Base-by-base conservation (phyloP, 2,888 invertebrate species). In the Troides helena region DNA sequence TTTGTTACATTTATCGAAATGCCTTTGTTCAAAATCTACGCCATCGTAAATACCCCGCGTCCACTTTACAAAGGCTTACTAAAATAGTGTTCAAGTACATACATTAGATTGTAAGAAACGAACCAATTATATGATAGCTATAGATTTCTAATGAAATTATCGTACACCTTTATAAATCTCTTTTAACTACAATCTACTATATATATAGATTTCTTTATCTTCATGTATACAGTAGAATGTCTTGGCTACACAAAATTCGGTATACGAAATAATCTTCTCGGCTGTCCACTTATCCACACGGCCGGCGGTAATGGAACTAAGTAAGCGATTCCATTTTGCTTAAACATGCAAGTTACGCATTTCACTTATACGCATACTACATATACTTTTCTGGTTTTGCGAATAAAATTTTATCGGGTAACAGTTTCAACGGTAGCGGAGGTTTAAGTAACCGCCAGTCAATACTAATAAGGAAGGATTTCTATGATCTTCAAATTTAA, bases 1-100 rank as follows among this genome's bases (percentile, higher is more conserved):
- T 78, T 80, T 78, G 76, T 80, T 78, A 79, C 77, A 79, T 79
- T 80, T 77, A 76, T 73, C 74, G 76, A 75, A 74, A 76, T 72
- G 74, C 70, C 68, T 80, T 79, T 79, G 79, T 77, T 71, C 75
- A 68, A 76, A 76, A 76, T 74, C 75, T 76, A 77, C 74, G 72
- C 72, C 71, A 68, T 73, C 72, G 75, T 76, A 79, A 78, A 80
- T 80, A 79, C 77, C 79, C 77, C 74, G 74, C 73, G 74, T 76
- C 75, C 70, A 71, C 46, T 67, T 72, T 58, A 66, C 57, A 57
- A 70, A 68, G 61, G 68, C 58, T 62, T 67, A 62, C 62, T 68
- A 36, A 66, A 61, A 39, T 56, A 36, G 21, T 62, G 68, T 66
- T 46, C 25, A 67, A 56, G 21, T 65, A 58, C 21, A 57, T 57